Conservation (phyloP, 2,888 invertebrate genomes). For the Tiliacea aurago region DNA sequence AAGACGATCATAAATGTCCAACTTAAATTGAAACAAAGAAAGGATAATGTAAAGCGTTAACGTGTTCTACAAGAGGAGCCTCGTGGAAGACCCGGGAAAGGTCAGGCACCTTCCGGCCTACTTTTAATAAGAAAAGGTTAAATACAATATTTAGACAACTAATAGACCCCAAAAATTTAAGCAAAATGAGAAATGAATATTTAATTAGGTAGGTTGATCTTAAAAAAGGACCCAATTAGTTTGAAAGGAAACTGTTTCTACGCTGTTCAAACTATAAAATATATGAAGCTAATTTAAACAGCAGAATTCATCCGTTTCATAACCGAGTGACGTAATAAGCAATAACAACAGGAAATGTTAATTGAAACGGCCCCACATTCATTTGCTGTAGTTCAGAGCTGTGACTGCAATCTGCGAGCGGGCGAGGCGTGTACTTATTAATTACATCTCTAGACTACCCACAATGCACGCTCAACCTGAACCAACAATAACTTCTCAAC, state of each 20-base stretch:
- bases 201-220: conserved; percentile 27
- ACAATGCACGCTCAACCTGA: conserved; percentile 37
- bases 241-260: conserved; percentile 15
- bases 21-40: conserved; percentile 66
- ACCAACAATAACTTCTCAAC: conserved; percentile 71
- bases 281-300: conserved; percentile 14
- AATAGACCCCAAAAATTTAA: conserved; percentile 33
- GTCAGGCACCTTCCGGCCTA: conserved; percentile 49
- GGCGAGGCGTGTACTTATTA: conserved; percentile 50
- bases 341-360: conserved; percentile 60
- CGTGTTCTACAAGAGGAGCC: conserved; percentile 45
- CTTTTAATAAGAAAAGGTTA: conserved; percentile 39
- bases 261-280: neutral
- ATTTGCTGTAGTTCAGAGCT: conserved; percentile 47
- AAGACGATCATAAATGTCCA: conserved; percentile 65
- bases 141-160: conserved; percentile 44
- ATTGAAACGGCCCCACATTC: conserved; percentile 53
- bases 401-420: conserved; percentile 49
- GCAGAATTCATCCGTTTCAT: conserved; percentile 27
- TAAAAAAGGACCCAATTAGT: conserved; percentile 20
- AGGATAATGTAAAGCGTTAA: conserved; percentile 56
- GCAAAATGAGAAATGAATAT: conserved; percentile 35
- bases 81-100: conserved; percentile 30
- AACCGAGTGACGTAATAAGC: conserved; percentile 46
- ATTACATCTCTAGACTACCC: conserved; percentile 60